Base-by-base conservation (phyloP, 2,888 invertebrate species). In the Erebia aethiops region DNA sequence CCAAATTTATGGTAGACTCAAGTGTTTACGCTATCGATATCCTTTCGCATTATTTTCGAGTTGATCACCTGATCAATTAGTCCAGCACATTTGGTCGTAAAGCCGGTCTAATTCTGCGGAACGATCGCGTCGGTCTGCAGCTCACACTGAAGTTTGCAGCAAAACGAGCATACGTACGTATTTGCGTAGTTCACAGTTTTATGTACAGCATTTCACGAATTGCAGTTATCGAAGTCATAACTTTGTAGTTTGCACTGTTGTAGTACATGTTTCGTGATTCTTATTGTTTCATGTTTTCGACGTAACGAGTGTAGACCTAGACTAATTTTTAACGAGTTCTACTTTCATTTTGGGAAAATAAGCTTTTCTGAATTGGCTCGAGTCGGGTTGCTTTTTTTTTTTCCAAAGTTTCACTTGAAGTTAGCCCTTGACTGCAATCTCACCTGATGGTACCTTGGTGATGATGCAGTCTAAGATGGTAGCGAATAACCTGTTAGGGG, bases 121-220 rank as follows among this genome's bases (percentile, higher is more conserved):
- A 54, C 18, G 54, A 54, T 54, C 18, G 54, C 54, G 54, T 18
- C 54, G 10, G 10, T 54, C 18, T 54, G 7, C 54, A 18, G 10
- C 18, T 54, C 16, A 2, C 21, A 26, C 41, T 41, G 41, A 62
- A 62, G 21, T 62, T 62, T 21, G 46, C 49, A 21, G 18, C 49
- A 62, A 62, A 49, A 62, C 62, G 49, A 46, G 14, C 13, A 46
- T 49, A 62, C 62, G 49, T 21, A 14, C 11, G 26, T 46, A 49
- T 62, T 49, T 62, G 62, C 46, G 62, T 21, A 49, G 62, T 62
- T 62, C 62, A 49, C 62, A 62, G 62, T 62, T 62, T 62, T 62
- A 62, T 49, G 62, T 62, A 49, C 62, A 62, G 61, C 43, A 61
- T 49, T 62, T 46, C 26, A 21, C 13, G 46, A 62, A 49, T 49